phyloP scores from a whole-genome alignment of 2,888 invertebrate genomes.

The Neoascia interrupta region DNA sequence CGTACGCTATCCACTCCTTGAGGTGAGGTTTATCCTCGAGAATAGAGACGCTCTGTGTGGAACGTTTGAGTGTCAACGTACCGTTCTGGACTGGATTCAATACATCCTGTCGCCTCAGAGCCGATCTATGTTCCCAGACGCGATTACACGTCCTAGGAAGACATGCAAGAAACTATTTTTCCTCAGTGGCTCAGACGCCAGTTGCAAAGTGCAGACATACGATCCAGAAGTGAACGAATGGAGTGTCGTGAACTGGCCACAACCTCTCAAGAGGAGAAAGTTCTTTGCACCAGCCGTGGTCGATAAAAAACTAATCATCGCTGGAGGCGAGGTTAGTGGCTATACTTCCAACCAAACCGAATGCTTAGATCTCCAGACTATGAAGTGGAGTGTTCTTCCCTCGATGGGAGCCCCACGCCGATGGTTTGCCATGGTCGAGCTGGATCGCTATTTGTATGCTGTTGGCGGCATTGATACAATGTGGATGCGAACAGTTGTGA shows the following conservation, averaged over 20 bases:
- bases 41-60: slow-evolving; percentile 10
- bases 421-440: too few relatives aligned
- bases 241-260: neutral
- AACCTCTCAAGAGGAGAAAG: neutral
- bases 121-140: slow-evolving; percentile 3
- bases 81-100: slow-evolving; percentile 22
- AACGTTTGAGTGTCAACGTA: neutral
- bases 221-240: slow-evolving; percentile 8
- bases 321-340: neutral
- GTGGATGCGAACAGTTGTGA: too few relatives aligned
- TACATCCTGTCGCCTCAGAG: slow-evolving; percentile 23
- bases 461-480: too few relatives aligned
- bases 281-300: slow-evolving; percentile 8
- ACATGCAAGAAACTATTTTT: too few relatives aligned
- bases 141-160: neutral
- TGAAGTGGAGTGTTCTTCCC: too few relatives aligned
- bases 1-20: slow-evolving; percentile 16
- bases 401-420: too few relatives aligned
- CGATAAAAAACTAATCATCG: slow-evolving; percentile 16
- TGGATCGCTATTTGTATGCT: too few relatives aligned
- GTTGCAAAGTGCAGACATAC: slow-evolving; percentile 13
- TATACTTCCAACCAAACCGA: neutral
- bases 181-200: neutral
- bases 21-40: slow-evolving; percentile 5
- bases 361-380: too few relatives aligned